Conservation (phyloP, 2,888 invertebrate species). For the Siphlonurus alternatus region DNA sequence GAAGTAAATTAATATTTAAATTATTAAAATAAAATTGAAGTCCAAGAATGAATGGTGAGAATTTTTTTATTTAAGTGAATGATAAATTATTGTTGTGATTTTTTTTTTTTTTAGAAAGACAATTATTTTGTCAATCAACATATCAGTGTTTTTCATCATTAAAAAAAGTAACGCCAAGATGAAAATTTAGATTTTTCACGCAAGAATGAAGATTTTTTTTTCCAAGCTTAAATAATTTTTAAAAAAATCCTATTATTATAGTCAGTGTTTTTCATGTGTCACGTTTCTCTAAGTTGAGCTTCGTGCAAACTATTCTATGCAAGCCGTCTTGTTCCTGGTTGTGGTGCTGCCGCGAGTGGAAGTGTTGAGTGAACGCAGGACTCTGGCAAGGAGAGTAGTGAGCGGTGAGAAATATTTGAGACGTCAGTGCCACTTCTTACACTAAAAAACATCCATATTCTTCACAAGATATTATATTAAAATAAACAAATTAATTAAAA, state of each 20-base stretch:
- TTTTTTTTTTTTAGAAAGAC: background rate
- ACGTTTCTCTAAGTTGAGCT: background rate
- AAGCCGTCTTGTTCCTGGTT: background rate
- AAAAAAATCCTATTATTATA: background rate
- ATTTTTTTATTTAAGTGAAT: background rate
- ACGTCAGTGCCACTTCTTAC: background rate
- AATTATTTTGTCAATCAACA: slow-evolving; percentile 1
- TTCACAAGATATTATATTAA: background rate
- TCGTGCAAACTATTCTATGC: background rate
- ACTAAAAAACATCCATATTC: background rate
- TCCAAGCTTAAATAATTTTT: background rate
- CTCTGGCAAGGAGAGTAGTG: background rate
- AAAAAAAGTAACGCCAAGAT: too few relatives aligned
- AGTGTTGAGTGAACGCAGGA: background rate
- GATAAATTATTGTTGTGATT: background rate
- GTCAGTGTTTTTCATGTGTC: background rate
- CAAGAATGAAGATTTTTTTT: too few relatives aligned
- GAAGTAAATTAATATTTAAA: too few relatives aligned
- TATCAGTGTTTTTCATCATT: slow-evolving; percentile 10
- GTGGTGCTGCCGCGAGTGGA: background rate
- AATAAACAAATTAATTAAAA: background rate
- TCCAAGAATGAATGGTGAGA: background rate
- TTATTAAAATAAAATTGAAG: background rate
- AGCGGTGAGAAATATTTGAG: background rate
- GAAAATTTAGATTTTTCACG: too few relatives aligned